Evolutionary conservation across 2,797 vertebrate genomes (phyloP).

Genomic region (Acipenser transmontanus): DNA sequence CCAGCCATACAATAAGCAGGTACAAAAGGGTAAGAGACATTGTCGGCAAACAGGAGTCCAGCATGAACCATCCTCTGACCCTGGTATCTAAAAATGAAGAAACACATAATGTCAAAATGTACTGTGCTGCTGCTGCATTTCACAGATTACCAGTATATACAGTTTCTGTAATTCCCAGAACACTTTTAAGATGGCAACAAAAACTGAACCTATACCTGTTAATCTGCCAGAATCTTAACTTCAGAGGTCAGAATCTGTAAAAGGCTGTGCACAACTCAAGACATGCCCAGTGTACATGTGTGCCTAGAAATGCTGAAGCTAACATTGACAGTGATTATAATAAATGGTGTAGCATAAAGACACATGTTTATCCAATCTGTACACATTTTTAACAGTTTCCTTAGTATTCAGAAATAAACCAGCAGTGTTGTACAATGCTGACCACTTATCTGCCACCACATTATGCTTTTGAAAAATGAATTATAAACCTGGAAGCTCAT

Average conservation of each 20-base stretch:
- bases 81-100: constrained; percentile 60
- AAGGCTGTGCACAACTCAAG: not conserved
- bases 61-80: constrained; percentile 75
- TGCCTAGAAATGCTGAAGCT: too few species aligned
- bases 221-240: constrained; percentile 14
- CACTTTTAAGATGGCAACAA: constrained; percentile 18
- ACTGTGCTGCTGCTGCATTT: constrained; percentile 2
- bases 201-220: constrained; percentile 2
- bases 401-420: too few species aligned
- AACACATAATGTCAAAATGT: constrained; percentile 7
- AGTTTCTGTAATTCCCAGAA: constrained; percentile 34
- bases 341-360: too few species aligned
- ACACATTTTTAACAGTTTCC: too few species aligned
- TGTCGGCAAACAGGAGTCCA: constrained; percentile 78
- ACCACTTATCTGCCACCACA: too few species aligned
- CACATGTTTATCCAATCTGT: too few species aligned
- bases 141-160: constrained; percentile 31
- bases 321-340: too few species aligned
- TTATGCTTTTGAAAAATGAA: too few species aligned
- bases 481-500: too few species aligned
- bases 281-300: not conserved
- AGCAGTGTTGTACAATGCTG: too few species aligned
- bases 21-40: constrained; percentile 65
- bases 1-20: constrained; percentile 68
- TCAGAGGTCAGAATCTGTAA: rapidly evolving